Evolutionary conservation across 2,113 vertebrate species (phyloP).

Genomic region (Epinephelus moara): DNA sequence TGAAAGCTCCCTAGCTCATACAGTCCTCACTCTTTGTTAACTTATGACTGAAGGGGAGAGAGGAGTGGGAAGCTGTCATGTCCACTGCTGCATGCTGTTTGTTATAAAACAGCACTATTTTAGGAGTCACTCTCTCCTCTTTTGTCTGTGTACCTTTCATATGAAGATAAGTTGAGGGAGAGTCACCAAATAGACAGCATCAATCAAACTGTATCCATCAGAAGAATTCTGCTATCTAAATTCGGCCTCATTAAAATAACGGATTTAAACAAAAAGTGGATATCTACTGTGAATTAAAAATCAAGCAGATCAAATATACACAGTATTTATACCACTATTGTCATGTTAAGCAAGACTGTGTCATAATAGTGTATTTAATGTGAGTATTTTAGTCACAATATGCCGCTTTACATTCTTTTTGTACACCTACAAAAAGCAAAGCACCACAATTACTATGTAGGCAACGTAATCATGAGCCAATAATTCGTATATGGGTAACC

Average conservation of each 20-base stretch:
- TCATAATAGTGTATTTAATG: too few species aligned
- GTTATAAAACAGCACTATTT: constrained; percentile 36
- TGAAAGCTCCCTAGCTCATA: constrained; percentile 13
- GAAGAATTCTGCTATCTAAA: background rate
- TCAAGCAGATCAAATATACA: background rate
- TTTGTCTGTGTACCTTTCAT: constrained; percentile 1
- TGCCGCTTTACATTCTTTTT: too few species aligned
- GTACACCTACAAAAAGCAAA: too few species aligned
- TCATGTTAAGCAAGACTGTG: background rate
- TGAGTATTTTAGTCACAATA: too few species aligned
- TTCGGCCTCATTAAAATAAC: background rate
- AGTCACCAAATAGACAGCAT: background rate
- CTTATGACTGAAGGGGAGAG: constrained; percentile 25
- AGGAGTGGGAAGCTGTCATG: constrained; percentile 41
- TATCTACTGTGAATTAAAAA: background rate
- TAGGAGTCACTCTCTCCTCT: constrained; percentile 7
- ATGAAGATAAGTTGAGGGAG: constrained; percentile 3
- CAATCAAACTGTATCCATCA: background rate
- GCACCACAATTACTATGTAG: too few species aligned
- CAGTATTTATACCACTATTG: background rate
- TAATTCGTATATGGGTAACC: too few species aligned
- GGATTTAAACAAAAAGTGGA: background rate
- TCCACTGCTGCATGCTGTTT: constrained; percentile 44
- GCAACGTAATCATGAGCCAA: too few species aligned
- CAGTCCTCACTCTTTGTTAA: constrained; percentile 29